phyloP scores from a whole-genome alignment of 2,888 invertebrate species.

The Calephelis perditalis region DNA sequence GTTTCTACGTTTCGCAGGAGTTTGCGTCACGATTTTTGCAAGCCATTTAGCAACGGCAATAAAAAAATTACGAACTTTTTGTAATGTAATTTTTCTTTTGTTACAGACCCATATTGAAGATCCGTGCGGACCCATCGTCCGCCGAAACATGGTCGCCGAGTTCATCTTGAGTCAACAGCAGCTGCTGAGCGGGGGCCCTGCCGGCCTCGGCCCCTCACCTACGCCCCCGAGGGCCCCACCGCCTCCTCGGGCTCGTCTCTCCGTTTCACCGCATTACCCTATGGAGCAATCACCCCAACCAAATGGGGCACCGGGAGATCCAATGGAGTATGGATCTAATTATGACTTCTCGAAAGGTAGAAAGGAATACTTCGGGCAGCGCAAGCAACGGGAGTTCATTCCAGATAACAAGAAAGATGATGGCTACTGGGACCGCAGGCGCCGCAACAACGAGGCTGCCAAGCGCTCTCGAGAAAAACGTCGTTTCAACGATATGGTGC shows the following conservation, averaged over 20 bases:
- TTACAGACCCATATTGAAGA: conserved; percentile 71
- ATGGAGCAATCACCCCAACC: conserved; percentile 68
- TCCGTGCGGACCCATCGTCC: conserved; percentile 73
- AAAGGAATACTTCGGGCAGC: conserved; percentile 91
- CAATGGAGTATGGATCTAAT: conserved; percentile 63
- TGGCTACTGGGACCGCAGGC: conserved; percentile 97
- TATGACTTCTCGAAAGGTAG: conserved; percentile 81
- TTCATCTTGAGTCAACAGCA: conserved; percentile 87
- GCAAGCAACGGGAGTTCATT: conserved; percentile 97
- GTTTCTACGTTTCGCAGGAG: conserved; percentile 55
- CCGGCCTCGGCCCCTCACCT: conserved; percentile 57
- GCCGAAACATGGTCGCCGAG: conserved; percentile 92
- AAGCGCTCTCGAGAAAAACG: conserved; percentile 97
- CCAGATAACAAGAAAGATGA: conserved; percentile 98
- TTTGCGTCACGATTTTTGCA: conserved; percentile 63
- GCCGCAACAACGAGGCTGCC: conserved; percentile 98
- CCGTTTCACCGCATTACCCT: conserved; percentile 64
- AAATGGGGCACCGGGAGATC: conserved; percentile 44
- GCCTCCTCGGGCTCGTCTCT: conserved; percentile 56
- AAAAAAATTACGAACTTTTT: conserved; percentile 40
- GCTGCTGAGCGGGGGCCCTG: conserved; percentile 58
- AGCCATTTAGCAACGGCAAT: conserved; percentile 54
- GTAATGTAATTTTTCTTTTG: conserved; percentile 57
- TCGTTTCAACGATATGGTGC: conserved; percentile 96
- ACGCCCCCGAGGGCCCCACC: conserved; percentile 53